Conservation (phyloP, 1,140 invertebrate genomes). For the Tetragonula clypearis region DNA sequence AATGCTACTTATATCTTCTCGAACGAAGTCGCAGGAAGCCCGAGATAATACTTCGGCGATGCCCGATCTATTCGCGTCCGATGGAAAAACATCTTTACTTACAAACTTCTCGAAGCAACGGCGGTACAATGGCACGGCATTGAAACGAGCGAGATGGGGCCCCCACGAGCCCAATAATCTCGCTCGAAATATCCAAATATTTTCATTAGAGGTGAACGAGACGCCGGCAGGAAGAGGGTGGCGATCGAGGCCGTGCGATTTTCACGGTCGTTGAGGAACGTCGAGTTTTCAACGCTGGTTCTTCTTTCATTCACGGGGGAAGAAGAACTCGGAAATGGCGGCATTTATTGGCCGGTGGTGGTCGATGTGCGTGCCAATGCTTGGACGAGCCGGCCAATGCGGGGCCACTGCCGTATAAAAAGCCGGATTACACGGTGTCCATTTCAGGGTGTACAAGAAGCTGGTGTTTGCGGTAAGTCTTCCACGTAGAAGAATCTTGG, state of each 20-base stretch:
- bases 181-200: constrained; percentile 81
- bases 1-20: background rate
- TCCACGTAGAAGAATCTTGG: constrained; percentile 18
- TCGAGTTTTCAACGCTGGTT: background rate
- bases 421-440: constrained; percentile 77
- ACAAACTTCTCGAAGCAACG: background rate
- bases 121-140: constrained; percentile 24
- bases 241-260: constrained; percentile 22
- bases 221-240: constrained; percentile 24
- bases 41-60: background rate
- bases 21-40: background rate
- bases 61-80: too few species aligned
- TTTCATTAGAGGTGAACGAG: constrained; percentile 67
- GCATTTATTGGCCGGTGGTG: constrained; percentile 39
- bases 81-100: background rate
- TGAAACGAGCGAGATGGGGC: background rate
- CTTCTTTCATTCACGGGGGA: background rate
- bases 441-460: constrained; percentile 72
- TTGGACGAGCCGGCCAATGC: constrained; percentile 43
- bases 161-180: constrained; percentile 38
- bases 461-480: constrained; percentile 67
- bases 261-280: constrained; percentile 45
- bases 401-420: constrained; percentile 57
- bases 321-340: background rate
- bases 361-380: constrained; percentile 43